These are phyloP conservation scores for Apodemus agrarius DNA, from an alignment of 2,797 vertebrate genomes.

Conservation along the genomic window DNA sequence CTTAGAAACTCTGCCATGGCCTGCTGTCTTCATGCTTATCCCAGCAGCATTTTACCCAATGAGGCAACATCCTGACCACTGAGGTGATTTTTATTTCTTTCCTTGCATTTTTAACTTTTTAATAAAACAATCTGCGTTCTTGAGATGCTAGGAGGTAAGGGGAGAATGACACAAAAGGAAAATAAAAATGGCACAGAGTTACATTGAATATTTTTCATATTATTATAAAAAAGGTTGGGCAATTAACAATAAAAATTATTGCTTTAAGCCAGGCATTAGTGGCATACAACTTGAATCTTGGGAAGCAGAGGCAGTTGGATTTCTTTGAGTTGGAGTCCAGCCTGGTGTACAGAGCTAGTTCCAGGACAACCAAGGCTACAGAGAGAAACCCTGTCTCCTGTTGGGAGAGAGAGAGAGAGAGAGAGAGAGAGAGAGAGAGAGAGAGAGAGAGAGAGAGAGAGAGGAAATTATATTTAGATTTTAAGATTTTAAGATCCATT, in stretches of 20 bases:
- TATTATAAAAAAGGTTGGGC: background rate
- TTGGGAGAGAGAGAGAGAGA: background rate
- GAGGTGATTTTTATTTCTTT: background rate
- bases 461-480: background rate
- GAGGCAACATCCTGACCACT: background rate
- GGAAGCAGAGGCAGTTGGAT: background rate
- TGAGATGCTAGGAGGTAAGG: background rate
- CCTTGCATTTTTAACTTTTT: background rate
- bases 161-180: background rate
- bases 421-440: background rate
- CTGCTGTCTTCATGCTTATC: too few relatives aligned
- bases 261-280: background rate
- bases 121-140: background rate
- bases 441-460: too few relatives aligned
- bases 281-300: background rate
- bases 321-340: background rate
- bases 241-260: conserved; percentile 12
- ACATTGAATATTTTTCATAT: background rate
- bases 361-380: background rate
- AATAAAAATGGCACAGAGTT: background rate
- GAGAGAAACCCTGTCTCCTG: background rate
- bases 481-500: background rate
- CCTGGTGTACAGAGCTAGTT: too few relatives aligned
- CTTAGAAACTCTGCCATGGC: too few relatives aligned
- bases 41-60: background rate